Conservation (phyloP, 2,113 vertebrate genomes). For the Tor tambroides region DNA sequence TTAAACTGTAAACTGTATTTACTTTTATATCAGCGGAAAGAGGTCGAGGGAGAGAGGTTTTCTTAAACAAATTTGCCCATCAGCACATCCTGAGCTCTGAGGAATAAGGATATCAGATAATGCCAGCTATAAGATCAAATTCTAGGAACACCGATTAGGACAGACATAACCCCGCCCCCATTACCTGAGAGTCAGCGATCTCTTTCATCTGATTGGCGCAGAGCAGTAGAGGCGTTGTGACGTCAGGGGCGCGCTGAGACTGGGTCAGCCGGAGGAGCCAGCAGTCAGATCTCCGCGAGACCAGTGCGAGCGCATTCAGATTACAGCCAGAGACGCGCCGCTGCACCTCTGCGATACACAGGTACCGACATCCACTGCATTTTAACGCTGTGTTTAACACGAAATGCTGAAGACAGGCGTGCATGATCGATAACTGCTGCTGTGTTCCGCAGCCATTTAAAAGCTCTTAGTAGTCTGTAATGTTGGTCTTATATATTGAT, state of each 20-base stretch:
- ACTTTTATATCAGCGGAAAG: not conserved
- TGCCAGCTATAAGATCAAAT: not conserved
- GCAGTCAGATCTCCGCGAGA: not conserved
- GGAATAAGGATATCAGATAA: constrained; percentile 11
- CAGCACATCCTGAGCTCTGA: not conserved
- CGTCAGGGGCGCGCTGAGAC: constrained; percentile 52
- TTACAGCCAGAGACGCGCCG: not conserved
- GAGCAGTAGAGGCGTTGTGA: constrained; percentile 41
- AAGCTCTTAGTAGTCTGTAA: not conserved
- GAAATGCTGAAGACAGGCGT: not conserved
- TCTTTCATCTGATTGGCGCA: constrained; percentile 50
- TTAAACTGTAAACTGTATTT: not conserved
- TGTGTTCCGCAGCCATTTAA: not conserved
- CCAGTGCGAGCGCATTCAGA: not conserved
- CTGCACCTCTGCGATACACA: constrained; percentile 28
- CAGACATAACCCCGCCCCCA: constrained; percentile 19
- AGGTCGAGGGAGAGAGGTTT: not conserved
- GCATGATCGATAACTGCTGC: not conserved
- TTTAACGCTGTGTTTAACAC: not conserved
- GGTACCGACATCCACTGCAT: constrained; percentile 16
- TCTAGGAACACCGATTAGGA: constrained; percentile 4
- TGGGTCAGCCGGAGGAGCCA: constrained; percentile 53
- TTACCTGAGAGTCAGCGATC: constrained; percentile 24
- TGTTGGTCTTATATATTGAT: not conserved
- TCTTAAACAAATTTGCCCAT: not conserved